Evolutionary conservation across 2,797 vertebrate species (phyloP).

Genomic region (Chelmon rostratus): DNA sequence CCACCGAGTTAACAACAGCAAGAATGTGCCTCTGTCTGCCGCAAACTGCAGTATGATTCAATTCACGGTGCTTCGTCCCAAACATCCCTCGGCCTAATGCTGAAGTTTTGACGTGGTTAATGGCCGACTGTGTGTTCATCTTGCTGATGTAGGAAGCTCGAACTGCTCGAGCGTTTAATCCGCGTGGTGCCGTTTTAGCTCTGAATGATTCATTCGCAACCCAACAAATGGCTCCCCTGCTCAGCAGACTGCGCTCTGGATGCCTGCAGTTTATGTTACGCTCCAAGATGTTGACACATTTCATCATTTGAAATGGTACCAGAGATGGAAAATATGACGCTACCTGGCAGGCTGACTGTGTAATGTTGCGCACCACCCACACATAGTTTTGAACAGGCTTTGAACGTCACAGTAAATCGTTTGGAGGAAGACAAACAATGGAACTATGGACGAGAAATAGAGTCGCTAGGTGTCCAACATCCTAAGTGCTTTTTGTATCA

Average conservation of each 20-base stretch:
- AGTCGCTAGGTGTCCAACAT: constrained; percentile 4
- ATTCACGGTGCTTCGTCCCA: constrained; percentile 16
- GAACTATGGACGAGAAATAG: not conserved
- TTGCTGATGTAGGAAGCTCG: constrained; percentile 26
- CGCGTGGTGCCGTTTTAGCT: constrained; percentile 24
- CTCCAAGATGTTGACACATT: constrained; percentile 67
- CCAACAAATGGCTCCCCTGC: constrained; percentile 41
- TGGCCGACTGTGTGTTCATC: not conserved
- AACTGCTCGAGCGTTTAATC: constrained; percentile 50
- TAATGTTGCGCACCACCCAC: constrained; percentile 44
- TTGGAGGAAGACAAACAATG: constrained; percentile 28
- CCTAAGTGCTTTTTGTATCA: constrained; percentile 15
- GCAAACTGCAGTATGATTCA: not conserved
- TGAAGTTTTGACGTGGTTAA: constrained; percentile 2
- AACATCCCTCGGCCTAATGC: constrained; percentile 5
- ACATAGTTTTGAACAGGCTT: constrained; percentile 15
- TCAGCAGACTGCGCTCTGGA: constrained; percentile 44
- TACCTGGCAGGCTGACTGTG: constrained; percentile 48
- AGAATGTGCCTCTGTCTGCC: not conserved
- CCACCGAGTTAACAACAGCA: constrained; percentile 28
- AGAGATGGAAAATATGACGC: constrained; percentile 64
- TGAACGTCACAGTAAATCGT: constrained; percentile 38
- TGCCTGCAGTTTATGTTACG: constrained; percentile 62
- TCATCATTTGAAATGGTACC: constrained; percentile 53
- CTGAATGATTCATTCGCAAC: constrained; percentile 59